Evolutionary conservation across 53 echinoderm and acorn worm genomes (phyloP), one percentile per base, ranked within the genome.

Genomic region (Henricia sp.): DNA sequence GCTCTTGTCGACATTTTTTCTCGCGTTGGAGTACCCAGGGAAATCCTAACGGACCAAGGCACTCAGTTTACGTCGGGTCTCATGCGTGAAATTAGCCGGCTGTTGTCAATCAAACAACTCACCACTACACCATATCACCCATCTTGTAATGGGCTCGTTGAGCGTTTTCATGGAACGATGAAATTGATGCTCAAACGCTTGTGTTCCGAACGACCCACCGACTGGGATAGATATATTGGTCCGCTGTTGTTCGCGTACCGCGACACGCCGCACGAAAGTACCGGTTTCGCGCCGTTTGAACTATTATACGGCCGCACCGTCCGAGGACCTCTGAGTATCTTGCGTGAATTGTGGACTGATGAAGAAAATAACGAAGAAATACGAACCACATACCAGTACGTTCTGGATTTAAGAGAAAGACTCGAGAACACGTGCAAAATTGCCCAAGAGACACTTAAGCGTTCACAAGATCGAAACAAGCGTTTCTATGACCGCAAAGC

Each of bases 271-370:
- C 83, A 88, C 14, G 54, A 25, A 17, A 83, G 83, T 33, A 83
- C 64, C 9, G 83, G 88, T 34, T 88, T 88, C 53, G 67, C 88
- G 16, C 88, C 83, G 17, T 88, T 88, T 26, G 83, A 88, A 55
- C 36, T 84, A 25, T 10, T 88, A 39, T 88, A 54, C 64, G 88
- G 80, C 23, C 66, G 88, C 14, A 87, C 68, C 17, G 88, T 87
- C 14, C 39, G 88, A n/a, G 88, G 88, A 37, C 88, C 88, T 16
- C 70, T 82, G 77, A 24, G 30, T 3, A 63, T 87, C 29, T 38
- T 77, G 17, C 30, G 43, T 23, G 87, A 87, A 78, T 32, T 87
- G 19, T 87, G 78, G 68, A 82, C 88, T 1, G 69, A 21, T 24
- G 28, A 53, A 37, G 20, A 37, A 19, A 40, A 83, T 1, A 43